Evolutionary conservation across 2,888 invertebrate species (phyloP), one percentile per base, ranked within the genome.

Genomic region (Petrolisthes cinctipes): DNA sequence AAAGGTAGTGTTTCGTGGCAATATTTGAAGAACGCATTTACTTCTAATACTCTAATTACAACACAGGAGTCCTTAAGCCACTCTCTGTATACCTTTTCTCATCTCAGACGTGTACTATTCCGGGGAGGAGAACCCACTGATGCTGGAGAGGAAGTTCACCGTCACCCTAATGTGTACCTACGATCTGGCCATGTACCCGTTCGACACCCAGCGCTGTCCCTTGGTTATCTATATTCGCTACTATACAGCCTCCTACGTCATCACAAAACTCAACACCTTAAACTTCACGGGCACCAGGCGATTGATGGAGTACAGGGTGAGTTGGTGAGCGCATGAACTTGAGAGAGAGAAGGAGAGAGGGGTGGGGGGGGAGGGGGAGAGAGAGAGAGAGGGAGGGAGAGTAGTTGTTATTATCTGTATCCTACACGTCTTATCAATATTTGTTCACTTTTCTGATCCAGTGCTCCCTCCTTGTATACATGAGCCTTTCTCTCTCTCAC

Each of bases 121-220:
- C 1, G 86, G 86, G 56, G 7, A 20, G 17, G 37, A 9, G 20
- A 86, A 86, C 75, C 81, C 75, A 0, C 51, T 86, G 51, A 61
- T 81, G 73, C 17, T 86, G n/a, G 57, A 86, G 57, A 56, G 86
- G 23, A 81, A 86, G 73, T 17, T 73, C 23, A 86, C 86, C 53
- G 14, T 73, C n/a, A 20, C 51, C 66, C 73, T 82, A 73, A 81
- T 86, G 75, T 86, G 86, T 56, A 75, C 81, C 73, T 86, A 81
- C 54, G 86, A 86, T 57, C 81, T 86, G n/a, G 61, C 86, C 11
- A 23, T 81, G n/a, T 86, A 86, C 75, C 86, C 86, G 20, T 86
- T 86, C 73, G 86, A 86, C 23, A 75, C 75, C 7, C 86, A 86
- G 75, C 68, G 61, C 11, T 86, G 86, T 54, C 73, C 81, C 9